These are phyloP conservation scores for Lissocephala sabroskyi DNA, from an alignment of 2,888 invertebrate species.

Conservation along the genomic window DNA sequence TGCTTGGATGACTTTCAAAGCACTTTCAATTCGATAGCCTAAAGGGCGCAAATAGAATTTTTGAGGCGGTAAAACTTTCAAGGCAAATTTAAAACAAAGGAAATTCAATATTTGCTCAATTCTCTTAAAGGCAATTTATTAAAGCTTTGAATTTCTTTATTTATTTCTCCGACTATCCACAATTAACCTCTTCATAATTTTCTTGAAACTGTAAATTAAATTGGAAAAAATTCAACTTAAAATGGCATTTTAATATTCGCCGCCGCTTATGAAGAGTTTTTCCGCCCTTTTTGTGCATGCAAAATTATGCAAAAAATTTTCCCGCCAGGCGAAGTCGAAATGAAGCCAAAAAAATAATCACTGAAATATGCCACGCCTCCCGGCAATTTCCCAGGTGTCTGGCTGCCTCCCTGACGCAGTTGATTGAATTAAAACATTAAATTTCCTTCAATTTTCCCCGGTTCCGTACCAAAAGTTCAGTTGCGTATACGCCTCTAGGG, in stretches of 20 bases:
- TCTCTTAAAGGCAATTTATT: slow-evolving; percentile 12
- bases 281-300: slow-evolving; percentile 63
- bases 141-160: slow-evolving; percentile 9
- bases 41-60: no score
- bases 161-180: no score
- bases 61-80: no score
- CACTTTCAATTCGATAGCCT: no score
- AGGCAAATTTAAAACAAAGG: no score
- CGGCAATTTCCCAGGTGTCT: no score
- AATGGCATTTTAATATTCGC: slow-evolving; percentile 59
- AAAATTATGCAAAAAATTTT: slow-evolving; percentile 57
- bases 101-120: slow-evolving; percentile 8
- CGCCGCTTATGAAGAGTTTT: slow-evolving; percentile 58
- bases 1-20: no score
- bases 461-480: slow-evolving; percentile 46
- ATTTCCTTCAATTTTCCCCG: slow-evolving; percentile 18
- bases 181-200: no score
- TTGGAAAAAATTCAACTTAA: slow-evolving; percentile 46
- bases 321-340: slow-evolving; percentile 11
- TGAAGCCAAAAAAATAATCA: no score
- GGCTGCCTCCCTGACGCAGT: slow-evolving; percentile 10
- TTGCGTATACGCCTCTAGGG: slow-evolving; percentile 22
- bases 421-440: slow-evolving; percentile 60
- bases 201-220: slow-evolving; percentile 2
- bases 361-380: no score